Evolutionary conservation across 1,140 invertebrate genomes (phyloP), one percentile per base, ranked within the genome.

Genomic region (Popillia japonica): DNA sequence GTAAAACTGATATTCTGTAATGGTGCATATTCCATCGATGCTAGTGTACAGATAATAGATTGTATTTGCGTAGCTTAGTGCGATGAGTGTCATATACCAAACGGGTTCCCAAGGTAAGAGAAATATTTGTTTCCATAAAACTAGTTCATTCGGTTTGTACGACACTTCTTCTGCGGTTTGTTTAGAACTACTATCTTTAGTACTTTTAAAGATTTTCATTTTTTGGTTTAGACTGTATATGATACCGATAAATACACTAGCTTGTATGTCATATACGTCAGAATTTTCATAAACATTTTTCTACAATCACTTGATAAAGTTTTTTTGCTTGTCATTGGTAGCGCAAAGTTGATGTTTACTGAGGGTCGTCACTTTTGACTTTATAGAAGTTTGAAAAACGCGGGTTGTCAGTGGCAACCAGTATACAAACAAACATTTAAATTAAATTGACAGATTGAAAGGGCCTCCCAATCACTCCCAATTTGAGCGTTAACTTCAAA

Each of bases 31-130:
- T n/a, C 48, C 48, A n/a, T 55, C 48, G 6, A 55, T 55, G 14
- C 48, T 55, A 17, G 48, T 55, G 14, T n/a, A 55, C 48, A 55
- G 17, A n/a, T 55, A 55, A 55, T 55, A 55, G 17, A 55, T 0
- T 55, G 48, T n/a, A 17, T 55, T 55, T 14, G 6, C 14, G 17
- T 55, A 55, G 17, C 48, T 7, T 55, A 55, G 7, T 55, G 17
- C 6, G 14, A 55, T 17, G 48, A 72, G 11, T 72, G 64, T 72
- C 14, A 72, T 72, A 72, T 72, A 72, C 64, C 64, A 72, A 72
- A 72, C 64, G 14, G 64, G 64, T 27, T 72, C 64, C 34, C n/a
- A 72, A 34, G 23, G 64, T n/a, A 72, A 40, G 9, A 7, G 8
- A 22, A 72, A 72, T 22, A 72, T 72, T 23, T 34, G 23, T 72